phyloP scores from a whole-genome alignment of 2,888 invertebrate species.

The Cylloceria caligata region DNA sequence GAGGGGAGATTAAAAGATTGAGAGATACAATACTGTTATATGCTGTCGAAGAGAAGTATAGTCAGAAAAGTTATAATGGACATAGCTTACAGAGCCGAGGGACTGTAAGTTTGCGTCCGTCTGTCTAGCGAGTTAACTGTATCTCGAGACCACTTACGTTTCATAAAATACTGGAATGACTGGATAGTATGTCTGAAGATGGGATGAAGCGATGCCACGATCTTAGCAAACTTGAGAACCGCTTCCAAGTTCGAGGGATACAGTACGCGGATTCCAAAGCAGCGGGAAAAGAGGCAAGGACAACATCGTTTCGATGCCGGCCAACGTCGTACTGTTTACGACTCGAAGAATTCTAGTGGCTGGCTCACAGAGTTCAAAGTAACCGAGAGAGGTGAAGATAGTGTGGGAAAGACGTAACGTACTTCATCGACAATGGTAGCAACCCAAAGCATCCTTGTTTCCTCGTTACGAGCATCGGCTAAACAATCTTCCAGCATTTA shows the following conservation, averaged over 20 bases:
- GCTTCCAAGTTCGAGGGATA: slow-evolving; percentile 3
- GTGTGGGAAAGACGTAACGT: too few relatives aligned
- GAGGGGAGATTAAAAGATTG: slow-evolving; percentile 17
- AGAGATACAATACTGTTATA: slow-evolving; percentile 13
- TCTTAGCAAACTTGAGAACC: neutral
- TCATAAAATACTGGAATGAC: slow-evolving; percentile 38
- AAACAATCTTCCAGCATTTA: too few relatives aligned
- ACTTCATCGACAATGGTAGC: too few relatives aligned
- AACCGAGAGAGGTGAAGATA: neutral
- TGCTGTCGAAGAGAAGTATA: slow-evolving; percentile 4
- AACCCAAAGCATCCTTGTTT: too few relatives aligned
- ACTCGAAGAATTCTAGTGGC: neutral
- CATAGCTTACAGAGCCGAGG: slow-evolving; percentile 27
- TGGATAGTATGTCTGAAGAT: neutral
- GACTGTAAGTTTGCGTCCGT: slow-evolving; percentile 60
- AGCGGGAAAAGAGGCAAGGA: slow-evolving; percentile 3
- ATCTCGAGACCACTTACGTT: slow-evolving; percentile 58
- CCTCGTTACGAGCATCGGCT: too few relatives aligned
- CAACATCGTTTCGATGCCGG: too few relatives aligned
- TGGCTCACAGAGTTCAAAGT: neutral
- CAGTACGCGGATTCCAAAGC: neutral
- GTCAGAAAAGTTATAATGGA: slow-evolving; percentile 25
- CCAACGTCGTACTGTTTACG: slow-evolving; percentile 39
- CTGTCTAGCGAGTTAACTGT: slow-evolving; percentile 71
- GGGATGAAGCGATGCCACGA: neutral